These are phyloP conservation scores for Oceanodroma leucorhoa DNA, from an alignment of 2,797 vertebrate genomes.

Conservation along the genomic window DNA sequence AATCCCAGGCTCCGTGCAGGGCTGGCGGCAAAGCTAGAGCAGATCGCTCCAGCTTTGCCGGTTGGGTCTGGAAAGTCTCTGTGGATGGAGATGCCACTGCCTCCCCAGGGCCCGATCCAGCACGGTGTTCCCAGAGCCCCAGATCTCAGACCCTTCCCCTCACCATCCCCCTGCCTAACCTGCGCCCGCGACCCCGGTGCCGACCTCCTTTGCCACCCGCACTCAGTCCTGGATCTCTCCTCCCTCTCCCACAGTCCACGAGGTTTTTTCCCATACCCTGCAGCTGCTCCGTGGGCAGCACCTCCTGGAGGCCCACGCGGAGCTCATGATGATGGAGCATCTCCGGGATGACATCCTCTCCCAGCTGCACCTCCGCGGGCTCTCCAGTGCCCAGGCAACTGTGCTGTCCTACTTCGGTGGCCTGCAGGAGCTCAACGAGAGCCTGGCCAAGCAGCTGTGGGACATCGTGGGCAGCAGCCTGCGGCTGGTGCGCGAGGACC, in stretches of 20 bases:
- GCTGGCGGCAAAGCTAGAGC: neutral
- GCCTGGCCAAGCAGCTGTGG: constrained; percentile 88
- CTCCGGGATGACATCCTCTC: constrained; percentile 87
- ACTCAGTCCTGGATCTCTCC: neutral
- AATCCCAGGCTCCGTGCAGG: rapidly evolving
- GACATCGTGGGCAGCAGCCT: constrained; percentile 83
- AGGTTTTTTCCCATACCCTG: constrained; percentile 38
- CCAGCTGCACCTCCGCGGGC: constrained; percentile 75
- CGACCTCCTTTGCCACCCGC: neutral
- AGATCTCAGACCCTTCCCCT: neutral
- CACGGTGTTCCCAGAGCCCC: neutral
- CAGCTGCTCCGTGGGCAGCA: constrained; percentile 68
- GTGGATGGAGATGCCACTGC: neutral
- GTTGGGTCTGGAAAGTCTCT: neutral
- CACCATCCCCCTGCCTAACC: neutral
- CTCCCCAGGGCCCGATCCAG: neutral
- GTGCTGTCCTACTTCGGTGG: constrained; percentile 85
- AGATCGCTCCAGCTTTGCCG: neutral
- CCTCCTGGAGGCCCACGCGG: constrained; percentile 89
- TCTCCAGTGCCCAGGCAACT: constrained; percentile 71
- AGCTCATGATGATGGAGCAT: constrained; percentile 87
- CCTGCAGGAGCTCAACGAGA: constrained; percentile 84
- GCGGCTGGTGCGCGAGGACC: constrained; percentile 84
- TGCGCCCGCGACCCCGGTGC: neutral
- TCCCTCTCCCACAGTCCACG: constrained; percentile 37